phyloP scores from a whole-genome alignment of 2,113 vertebrate species.

The Anarhynchus alexandrinus region DNA sequence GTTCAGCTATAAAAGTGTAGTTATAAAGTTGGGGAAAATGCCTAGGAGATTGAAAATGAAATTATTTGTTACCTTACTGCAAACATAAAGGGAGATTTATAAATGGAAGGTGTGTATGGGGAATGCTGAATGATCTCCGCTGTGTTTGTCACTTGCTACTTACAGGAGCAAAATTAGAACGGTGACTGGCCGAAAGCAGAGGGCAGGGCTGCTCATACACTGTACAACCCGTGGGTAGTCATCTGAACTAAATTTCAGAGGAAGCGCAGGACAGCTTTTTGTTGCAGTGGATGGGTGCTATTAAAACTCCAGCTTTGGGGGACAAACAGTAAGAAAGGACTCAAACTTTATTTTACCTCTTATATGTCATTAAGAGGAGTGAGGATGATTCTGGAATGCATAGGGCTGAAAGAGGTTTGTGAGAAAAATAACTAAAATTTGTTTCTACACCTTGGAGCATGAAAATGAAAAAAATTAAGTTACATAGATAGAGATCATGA shows the following conservation, averaged over 20 bases:
- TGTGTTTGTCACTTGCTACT: not conserved
- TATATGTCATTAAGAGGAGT: not conserved
- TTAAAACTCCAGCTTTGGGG: not conserved
- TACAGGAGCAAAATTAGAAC: not conserved
- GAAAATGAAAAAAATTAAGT: not conserved
- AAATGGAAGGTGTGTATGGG: not conserved
- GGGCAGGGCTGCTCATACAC: not conserved
- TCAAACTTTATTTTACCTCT: not conserved
- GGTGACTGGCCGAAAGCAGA: not conserved
- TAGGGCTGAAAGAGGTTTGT: not conserved
- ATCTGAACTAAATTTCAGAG: not conserved
- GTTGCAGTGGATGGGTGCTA: not conserved
- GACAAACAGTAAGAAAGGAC: not conserved
- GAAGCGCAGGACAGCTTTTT: not conserved
- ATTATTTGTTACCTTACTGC: not conserved
- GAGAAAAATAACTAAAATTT: not conserved
- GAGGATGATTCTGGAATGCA: not conserved
- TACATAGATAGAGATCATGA: not conserved
- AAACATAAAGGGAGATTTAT: not conserved
- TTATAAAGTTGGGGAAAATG: not conserved
- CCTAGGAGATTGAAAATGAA: not conserved
- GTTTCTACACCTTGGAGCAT: not conserved
- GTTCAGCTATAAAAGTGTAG: not conserved
- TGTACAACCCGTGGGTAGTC: not conserved
- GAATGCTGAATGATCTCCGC: not conserved